Evolutionary conservation across 2,113 vertebrate species (phyloP), one percentile per base, ranked within the genome.

Genomic region (Thalassarche chlororhynchos): DNA sequence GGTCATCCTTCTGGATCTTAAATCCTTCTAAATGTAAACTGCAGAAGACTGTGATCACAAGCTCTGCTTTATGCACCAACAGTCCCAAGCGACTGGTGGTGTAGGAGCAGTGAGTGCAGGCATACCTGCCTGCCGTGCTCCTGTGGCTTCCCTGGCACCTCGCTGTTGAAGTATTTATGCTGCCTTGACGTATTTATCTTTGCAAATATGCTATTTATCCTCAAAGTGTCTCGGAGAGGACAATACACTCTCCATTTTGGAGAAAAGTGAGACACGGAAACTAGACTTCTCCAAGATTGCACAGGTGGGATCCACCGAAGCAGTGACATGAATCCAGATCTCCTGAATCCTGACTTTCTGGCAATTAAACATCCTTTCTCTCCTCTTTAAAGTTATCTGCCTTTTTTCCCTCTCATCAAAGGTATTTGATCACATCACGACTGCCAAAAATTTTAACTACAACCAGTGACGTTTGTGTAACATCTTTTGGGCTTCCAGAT

Each of bases 61-160:
- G 31, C 66, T 52, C 42, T 0, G 0, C 42, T 76, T 72, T 16
- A 7, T 3, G 2, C 15, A 6, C 57, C 2, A 0, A 0, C 17
- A 40, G 11, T 25, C 24, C 54, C 5, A 14, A 51, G 24, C 19
- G 85, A 42, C 10, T 0, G 6, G 49, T 6, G 47, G 16, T 17
- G 17, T 2, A 20, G 75, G 49, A 83, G 66, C 28, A 9, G 58
- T 3, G 29, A 42, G 82, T 15, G 8, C 7, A 58, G 89, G n/a
- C 32, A 31, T 38, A 72, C 31, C 76, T 29, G 4, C 8, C 40
- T 65, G 36, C 42, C 5, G 8, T 8, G 28, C 71, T 70, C 54
- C 18, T n/a, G 14, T 24, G 38, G 4, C 47, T 60, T 42, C 57
- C 34, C 44, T 8, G 31, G 20, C 29, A 4, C 80, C 12, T 1